A percentile compares a stretch with the other conserved stretches of the same genome.
These are phyloP conservation scores for Pseudomyrmex sp. DNA, from an alignment of 1,140 invertebrate species.

Conservation along the genomic window DNA sequence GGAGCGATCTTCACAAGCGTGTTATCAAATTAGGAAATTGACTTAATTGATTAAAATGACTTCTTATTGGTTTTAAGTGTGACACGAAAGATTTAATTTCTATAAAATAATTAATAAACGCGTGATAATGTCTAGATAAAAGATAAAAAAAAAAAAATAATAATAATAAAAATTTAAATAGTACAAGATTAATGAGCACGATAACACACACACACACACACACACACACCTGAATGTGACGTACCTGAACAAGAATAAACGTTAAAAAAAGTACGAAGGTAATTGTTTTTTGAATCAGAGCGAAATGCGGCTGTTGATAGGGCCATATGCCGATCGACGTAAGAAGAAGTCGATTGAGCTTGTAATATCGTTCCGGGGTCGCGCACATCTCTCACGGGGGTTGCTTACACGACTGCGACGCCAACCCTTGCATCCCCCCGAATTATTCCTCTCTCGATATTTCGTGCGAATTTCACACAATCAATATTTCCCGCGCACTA, in stretches of 20 bases:
- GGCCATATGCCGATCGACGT: slow-evolving; percentile 17
- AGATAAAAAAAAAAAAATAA: not conserved
- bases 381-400: too few species aligned
- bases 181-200: too few species aligned
- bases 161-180: not conserved
- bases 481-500: not conserved
- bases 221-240: not conserved
- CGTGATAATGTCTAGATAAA: not conserved
- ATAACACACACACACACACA: too few species aligned
- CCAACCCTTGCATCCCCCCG: too few species aligned
- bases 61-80: too few species aligned
- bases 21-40: not conserved
- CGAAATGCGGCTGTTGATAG: slow-evolving; percentile 9
- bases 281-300: not conserved
- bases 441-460: not conserved
- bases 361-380: slow-evolving; percentile 11
- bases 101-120: too few species aligned
- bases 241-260: slow-evolving; percentile 28
- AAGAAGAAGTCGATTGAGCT: slow-evolving; percentile 15
- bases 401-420: too few species aligned
- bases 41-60: too few species aligned
- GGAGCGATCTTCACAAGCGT: too few species aligned
- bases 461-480: slow-evolving; percentile 14
- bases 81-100: too few species aligned
- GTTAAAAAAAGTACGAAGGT: not conserved